Percentiles rank a stretch among this genome's conserved stretches.
These are phyloP conservation scores for Chromis chromis DNA, from an alignment of 2,797 vertebrate species.

Conservation along the genomic window DNA sequence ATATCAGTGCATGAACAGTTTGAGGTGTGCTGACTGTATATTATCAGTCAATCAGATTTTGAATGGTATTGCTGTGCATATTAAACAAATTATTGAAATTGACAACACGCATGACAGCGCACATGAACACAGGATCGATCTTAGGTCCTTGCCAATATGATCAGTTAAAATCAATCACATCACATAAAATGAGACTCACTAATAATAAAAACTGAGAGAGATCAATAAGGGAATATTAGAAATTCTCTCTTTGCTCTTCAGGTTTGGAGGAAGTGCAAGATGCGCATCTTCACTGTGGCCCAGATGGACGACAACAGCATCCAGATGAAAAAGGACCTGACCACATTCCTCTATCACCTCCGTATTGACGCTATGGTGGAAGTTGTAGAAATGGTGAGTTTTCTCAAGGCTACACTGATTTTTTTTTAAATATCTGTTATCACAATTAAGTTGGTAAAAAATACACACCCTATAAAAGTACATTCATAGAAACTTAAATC, in stretches of 20 bases:
- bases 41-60: no score
- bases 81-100: no score
- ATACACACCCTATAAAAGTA: background rate
- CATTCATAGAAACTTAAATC: constrained; percentile 20
- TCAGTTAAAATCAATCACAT: background rate
- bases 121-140: no score
- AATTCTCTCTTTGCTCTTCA: constrained; percentile 62
- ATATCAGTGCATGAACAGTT: no score
- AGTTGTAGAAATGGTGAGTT: constrained; percentile 96
- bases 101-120: no score
- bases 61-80: no score
- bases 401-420: background rate
- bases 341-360: constrained; percentile 95
- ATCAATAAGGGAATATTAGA: background rate
- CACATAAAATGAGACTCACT: background rate
- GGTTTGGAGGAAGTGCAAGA: constrained; percentile 99
- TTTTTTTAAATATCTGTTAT: background rate
- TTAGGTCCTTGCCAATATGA: no score
- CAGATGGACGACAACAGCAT: constrained; percentile 99
- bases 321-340: constrained; percentile 99
- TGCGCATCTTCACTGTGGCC: constrained; percentile 98
- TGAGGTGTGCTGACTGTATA: no score
- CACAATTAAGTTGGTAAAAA: background rate
- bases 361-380: constrained; percentile 95
- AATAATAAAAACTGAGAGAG: background rate